Evolutionary conservation across 2,797 vertebrate genomes (phyloP), one percentile per base, ranked within the genome.

Genomic region (Oreochromis mossambicus): DNA sequence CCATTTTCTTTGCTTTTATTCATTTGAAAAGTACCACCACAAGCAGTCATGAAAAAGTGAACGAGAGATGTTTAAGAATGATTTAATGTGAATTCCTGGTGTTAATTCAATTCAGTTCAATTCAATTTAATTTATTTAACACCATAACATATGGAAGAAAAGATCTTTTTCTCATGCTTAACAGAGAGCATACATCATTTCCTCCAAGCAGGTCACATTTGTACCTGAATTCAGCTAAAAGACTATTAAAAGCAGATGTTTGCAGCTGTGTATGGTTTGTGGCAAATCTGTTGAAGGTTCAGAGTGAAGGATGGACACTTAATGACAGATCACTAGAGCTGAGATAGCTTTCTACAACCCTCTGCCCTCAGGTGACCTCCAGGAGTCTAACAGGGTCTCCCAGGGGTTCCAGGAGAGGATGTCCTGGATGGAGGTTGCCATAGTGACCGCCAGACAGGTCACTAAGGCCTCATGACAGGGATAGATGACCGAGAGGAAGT

Each of bases 361-460:
- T 34, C 78, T 36, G 46, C 80, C 87, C 88, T 80, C 83, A 75
- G 80, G 86, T 89, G 83, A 88, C 90, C 91, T 26, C 17, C 82
- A 19, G 82, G 90, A 83, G 83, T 77, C 91, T 88, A 87, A 89
- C 87, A 2, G 78, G 77, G 75, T 83, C 80, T 86, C 86, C 79
- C 56, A 43, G 83, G 83, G 84, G 79, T 26, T 79, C 78, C 51
- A 3, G 63, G 52, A 38, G 19, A 38, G 63, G 79, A 83, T 21
- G 81, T 70, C 29, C 70, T 85, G 83, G 87, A 87, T 80, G 80
- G 61, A 75, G 87, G 91, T 93, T 87, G 52, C 86, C 79, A 87
- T 89, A 34, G 91, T 15, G 83, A 93, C 81, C 19, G 24, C 41
- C 78, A 55, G 73, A 77, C 85, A 82, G 84, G 91, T 91, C 91